These are phyloP conservation scores for Heliconius aoede DNA, from an alignment of 2,888 invertebrate species.

Conservation along the genomic window DNA sequence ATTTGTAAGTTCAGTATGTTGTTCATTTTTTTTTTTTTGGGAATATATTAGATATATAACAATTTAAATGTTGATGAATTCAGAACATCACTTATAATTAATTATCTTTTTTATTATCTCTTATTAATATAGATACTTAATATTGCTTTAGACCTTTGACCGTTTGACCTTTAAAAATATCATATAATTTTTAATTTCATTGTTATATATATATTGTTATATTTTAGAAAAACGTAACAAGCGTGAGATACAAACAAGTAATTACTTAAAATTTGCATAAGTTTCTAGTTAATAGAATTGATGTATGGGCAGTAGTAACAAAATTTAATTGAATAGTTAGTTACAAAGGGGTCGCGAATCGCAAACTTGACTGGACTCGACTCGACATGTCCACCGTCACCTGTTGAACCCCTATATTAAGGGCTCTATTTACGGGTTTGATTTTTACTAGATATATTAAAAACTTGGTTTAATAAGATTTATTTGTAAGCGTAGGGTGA, in stretches of 20 bases:
- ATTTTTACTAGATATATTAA: slow-evolving; percentile 54
- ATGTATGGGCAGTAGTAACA: slow-evolving; percentile 6
- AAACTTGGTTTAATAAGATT: slow-evolving; percentile 46
- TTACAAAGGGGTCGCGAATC: slow-evolving; percentile 45
- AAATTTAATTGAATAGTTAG: slow-evolving; percentile 2
- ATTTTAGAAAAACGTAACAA: neutral
- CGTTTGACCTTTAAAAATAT: no score
- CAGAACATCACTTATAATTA: no score
- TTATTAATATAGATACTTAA: neutral
- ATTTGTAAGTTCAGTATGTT: neutral
- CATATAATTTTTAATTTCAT: neutral
- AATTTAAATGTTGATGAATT: no score
- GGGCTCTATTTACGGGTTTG: slow-evolving; percentile 47
- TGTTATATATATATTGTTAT: no score
- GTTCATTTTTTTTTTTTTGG: neutral
- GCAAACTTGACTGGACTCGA: slow-evolving; percentile 58
- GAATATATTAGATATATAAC: no score
- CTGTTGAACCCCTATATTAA: slow-evolving; percentile 58
- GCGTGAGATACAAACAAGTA: slow-evolving; percentile 8
- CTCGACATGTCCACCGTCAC: slow-evolving; percentile 57
- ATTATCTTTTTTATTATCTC: no score
- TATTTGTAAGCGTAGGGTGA: slow-evolving; percentile 47
- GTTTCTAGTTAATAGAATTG: neutral
- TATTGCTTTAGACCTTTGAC: neutral
- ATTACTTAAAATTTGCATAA: slow-evolving; percentile 6